Base-by-base conservation (phyloP, 2,888 invertebrate species). In the Pogonocherus hispidulus region DNA sequence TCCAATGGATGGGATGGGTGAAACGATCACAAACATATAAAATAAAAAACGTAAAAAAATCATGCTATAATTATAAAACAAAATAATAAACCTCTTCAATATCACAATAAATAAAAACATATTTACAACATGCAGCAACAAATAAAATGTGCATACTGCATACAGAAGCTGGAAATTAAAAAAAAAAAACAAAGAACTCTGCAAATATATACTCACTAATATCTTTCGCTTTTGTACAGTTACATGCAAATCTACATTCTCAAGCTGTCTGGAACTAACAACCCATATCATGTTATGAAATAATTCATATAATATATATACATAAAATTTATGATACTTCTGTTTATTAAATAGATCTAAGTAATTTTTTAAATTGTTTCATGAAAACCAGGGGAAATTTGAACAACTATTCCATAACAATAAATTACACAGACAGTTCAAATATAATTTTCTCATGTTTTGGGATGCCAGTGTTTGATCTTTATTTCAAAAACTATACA, bases 11-110 rank as follows among this genome's bases (percentile, higher is more conserved):
- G 14, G 49, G 67, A 49, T 46, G 56, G 75, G 73, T 69, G 62
- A 74, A 71, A 79, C 77, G 47, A 71, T 59, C 77, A 79, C 79
- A 78, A 74, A 77, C 76, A 78, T 67, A 72, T 65, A 79, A 78
- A 78, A 76, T 75, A 76, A 78, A 76, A 76, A 71, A 60, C 69
- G 68, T 37, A 66, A 62, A 66, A 41, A 46, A 19, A 65, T 63
- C 65, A 65, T 69, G 66, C 63, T 44, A 63, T 46, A 66, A 67
- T 70, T 60, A 65, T 68, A 57, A 68, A 66, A 70, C 68, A 35
- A 52, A 66, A 52, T 52, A 66, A 54, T 66, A 41, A 67, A 19
- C 18, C n/a, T 32, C 5, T n/a, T 37, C 46, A 73, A 63, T 63
- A 63, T 41, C 63, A 69, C 56, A 69, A 67, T 41, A 47, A 63